These are phyloP conservation scores for Eptesicus fuscus DNA, from an alignment of 2,113 vertebrate species.

Conservation along the genomic window DNA sequence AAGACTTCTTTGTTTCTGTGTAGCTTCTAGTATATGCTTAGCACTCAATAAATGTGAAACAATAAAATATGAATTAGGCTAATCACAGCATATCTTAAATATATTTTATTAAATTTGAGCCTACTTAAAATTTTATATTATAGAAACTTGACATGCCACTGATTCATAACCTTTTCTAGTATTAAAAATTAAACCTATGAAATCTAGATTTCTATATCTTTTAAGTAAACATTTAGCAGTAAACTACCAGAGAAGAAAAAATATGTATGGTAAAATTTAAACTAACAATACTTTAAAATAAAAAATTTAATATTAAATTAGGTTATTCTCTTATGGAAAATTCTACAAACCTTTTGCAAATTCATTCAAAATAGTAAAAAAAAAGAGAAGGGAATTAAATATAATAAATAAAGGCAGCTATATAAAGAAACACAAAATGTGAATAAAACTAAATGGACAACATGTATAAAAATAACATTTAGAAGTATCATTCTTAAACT, in stretches of 20 bases:
- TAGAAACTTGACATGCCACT: slow-evolving; percentile 40
- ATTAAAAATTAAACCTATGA: slow-evolving; percentile 36
- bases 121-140: slow-evolving; percentile 58
- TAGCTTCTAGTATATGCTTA: slow-evolving; percentile 38
- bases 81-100: slow-evolving; percentile 50
- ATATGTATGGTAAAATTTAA: slow-evolving; percentile 35
- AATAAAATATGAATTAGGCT: slow-evolving; percentile 56
- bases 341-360: neutral
- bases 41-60: slow-evolving; percentile 30
- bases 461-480: slow-evolving; percentile 57
- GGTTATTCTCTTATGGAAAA: neutral
- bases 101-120: slow-evolving; percentile 54
- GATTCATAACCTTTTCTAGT: slow-evolving; percentile 32
- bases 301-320: slow-evolving; percentile 29
- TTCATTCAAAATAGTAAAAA: neutral
- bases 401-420: slow-evolving; percentile 40
- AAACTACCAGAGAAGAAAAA: slow-evolving; percentile 41
- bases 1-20: slow-evolving; percentile 43
- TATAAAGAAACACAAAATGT: slow-evolving; percentile 1
- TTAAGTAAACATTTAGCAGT: slow-evolving; percentile 46
- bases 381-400: slow-evolving; percentile 7
- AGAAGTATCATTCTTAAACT: neutral
- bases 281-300: slow-evolving; percentile 43
- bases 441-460: slow-evolving; percentile 26
- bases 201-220: slow-evolving; percentile 21